Evolutionary conservation across 1,140 invertebrate species (phyloP).

Genomic region (Leptopilina boulardi): DNA sequence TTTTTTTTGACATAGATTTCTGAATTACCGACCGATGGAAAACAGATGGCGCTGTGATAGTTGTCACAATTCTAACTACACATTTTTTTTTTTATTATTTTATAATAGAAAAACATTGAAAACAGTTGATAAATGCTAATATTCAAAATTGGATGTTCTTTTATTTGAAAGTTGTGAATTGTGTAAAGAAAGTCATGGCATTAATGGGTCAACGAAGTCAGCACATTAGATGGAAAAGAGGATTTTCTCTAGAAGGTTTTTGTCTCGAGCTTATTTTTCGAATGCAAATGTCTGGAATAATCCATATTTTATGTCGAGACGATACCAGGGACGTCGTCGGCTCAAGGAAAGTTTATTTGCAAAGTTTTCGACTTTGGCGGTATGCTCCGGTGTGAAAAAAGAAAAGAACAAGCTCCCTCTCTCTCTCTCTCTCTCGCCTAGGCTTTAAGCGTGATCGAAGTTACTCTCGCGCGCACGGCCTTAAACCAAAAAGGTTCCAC

Average conservation of each 20-base stretch:
- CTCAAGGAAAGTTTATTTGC: conserved; percentile 67
- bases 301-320: conserved; percentile 73
- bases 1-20: too few species aligned
- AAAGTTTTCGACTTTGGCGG: conserved; percentile 61
- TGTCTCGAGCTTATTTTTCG: conserved; percentile 67
- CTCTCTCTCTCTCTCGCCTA: conserved; percentile 35
- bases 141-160: not conserved
- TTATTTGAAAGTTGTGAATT: not conserved
- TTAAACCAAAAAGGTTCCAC: conserved; percentile 47
- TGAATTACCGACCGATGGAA: too few species aligned
- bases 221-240: conserved; percentile 16
- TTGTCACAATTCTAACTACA: too few species aligned
- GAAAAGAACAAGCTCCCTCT: conserved; percentile 49
- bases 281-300: conserved; percentile 75
- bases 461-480: conserved; percentile 48
- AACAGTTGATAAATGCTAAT: conserved; percentile 8
- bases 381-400: conserved; percentile 32
- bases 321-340: conserved; percentile 63
- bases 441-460: conserved; percentile 52
- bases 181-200: too few species aligned
- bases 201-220: conserved; percentile 23
- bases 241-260: conserved; percentile 20
- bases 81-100: too few species aligned
- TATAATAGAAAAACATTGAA: not conserved
- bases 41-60: too few species aligned